These are phyloP conservation scores for Pseudomyrmex flavicornis DNA, from an alignment of 1,140 invertebrate genomes.

Conservation along the genomic window DNA sequence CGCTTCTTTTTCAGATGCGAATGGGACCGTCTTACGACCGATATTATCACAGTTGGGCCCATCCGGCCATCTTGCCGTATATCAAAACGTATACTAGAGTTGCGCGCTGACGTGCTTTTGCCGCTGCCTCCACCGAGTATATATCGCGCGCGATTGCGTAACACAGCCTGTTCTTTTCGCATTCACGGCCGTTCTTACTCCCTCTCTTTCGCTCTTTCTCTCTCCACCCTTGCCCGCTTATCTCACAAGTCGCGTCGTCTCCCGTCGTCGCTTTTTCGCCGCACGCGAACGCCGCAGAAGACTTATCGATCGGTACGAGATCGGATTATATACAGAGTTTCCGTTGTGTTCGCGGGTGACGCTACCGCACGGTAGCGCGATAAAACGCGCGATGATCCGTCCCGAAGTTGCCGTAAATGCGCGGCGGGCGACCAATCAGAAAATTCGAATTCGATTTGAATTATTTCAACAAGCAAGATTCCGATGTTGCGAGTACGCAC, in stretches of 20 bases:
- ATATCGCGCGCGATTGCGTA: constrained; percentile 58
- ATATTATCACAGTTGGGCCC: constrained; percentile 73
- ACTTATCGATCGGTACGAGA: not conserved
- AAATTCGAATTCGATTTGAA: too few relatives aligned
- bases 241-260: not conserved
- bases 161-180: not conserved
- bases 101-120: constrained; percentile 53
- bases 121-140: not conserved
- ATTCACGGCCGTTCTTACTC: too few relatives aligned
- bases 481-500: too few relatives aligned
- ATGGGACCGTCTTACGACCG: constrained; percentile 68
- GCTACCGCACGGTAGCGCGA: constrained; percentile 14
- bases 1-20: constrained; percentile 60
- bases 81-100: constrained; percentile 66
- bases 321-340: not conserved
- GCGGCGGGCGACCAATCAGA: too few relatives aligned
- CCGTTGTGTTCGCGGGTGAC: not conserved
- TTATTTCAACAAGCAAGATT: too few relatives aligned
- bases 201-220: constrained; percentile 3
- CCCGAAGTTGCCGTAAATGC: too few relatives aligned
- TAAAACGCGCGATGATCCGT: not conserved
- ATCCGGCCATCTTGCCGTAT: constrained; percentile 71
- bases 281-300: not conserved
- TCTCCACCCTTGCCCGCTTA: not conserved
- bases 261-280: not conserved